These are phyloP conservation scores for Proctacanthus coquilletti DNA, from an alignment of 1,140 invertebrate genomes.

Conservation along the genomic window DNA sequence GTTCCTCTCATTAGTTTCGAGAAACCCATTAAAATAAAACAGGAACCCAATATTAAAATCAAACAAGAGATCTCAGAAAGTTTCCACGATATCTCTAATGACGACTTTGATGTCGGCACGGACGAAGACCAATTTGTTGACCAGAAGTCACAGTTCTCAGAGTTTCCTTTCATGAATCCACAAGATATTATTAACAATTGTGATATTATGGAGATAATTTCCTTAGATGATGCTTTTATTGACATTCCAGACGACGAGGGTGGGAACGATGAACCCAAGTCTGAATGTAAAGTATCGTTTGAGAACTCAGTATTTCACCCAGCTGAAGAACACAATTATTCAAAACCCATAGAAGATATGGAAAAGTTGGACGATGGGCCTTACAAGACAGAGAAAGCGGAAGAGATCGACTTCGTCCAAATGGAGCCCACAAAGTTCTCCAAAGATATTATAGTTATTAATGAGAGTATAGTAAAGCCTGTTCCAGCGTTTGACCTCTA, in stretches of 20 bases:
- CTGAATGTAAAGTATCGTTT: too few relatives aligned
- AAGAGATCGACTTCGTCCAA: slow-evolving; percentile 3
- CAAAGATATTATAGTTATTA: slow-evolving; percentile 20
- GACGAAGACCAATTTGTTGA: slow-evolving; percentile 11
- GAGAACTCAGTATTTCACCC: too few relatives aligned
- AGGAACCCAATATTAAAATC: slow-evolving; percentile 13
- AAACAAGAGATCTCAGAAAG: slow-evolving; percentile 11
- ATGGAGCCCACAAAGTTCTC: neutral
- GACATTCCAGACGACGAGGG: slow-evolving; percentile 23
- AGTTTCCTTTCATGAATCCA: slow-evolving; percentile 23
- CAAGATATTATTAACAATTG: slow-evolving; percentile 28
- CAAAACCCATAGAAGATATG: slow-evolving; percentile 12
- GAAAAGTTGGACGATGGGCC: slow-evolving; percentile 9
- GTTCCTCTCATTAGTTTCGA: neutral
- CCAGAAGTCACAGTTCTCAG: slow-evolving; percentile 24
- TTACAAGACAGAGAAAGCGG: slow-evolving; percentile 23
- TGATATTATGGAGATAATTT: slow-evolving; percentile 29
- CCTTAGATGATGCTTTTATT: slow-evolving; percentile 26
- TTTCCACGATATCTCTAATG: slow-evolving; percentile 12
- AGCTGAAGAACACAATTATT: slow-evolving; percentile 25
- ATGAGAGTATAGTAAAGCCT: slow-evolving; percentile 26
- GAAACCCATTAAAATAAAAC: slow-evolving; percentile 17
- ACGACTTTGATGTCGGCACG: slow-evolving; percentile 21
- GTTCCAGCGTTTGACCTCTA: slow-evolving; percentile 3
- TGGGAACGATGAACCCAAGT: too few relatives aligned